phyloP scores from a whole-genome alignment of 2,888 invertebrate species.

The Matsumyia berberina region DNA sequence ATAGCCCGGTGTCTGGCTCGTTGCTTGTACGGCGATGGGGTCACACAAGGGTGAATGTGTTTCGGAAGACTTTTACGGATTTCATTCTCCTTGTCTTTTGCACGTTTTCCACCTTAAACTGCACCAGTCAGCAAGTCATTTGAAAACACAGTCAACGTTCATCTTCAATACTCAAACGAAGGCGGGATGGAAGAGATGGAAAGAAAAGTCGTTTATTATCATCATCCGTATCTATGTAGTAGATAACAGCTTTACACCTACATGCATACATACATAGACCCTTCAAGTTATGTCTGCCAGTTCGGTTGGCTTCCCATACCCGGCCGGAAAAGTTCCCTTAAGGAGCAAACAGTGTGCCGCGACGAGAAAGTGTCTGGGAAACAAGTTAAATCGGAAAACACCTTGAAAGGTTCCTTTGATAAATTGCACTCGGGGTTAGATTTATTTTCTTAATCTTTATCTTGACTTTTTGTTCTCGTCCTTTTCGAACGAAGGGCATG shows the following conservation, averaged over 20 bases:
- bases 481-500: conserved; percentile 13
- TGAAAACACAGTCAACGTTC: conserved; percentile 32
- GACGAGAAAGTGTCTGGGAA: conserved; percentile 71
- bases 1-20: conserved; percentile 74
- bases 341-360: conserved; percentile 66
- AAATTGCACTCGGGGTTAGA: conserved; percentile 75
- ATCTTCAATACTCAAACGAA: conserved; percentile 14
- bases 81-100: conserved; percentile 52
- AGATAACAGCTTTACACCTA: conserved; percentile 75
- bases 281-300: conserved; percentile 65
- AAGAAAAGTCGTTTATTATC: conserved; percentile 76
- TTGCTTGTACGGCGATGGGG: conserved; percentile 51
- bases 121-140: conserved; percentile 74
- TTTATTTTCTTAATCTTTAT: conserved; percentile 75
- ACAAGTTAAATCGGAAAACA: conserved; percentile 75
- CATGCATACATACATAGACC: conserved; percentile 74
- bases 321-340: conserved; percentile 45
- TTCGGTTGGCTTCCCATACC: conserved; percentile 26
- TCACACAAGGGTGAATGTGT: conserved; percentile 55
- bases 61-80: conserved; percentile 56
- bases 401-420: conserved; percentile 76
- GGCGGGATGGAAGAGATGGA: conserved; percentile 36
- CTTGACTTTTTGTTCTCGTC: conserved; percentile 57
- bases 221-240: conserved; percentile 72
- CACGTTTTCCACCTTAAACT: conserved; percentile 67